Conservation (phyloP, 2,113 vertebrate genomes). For the Lathamus discolor region DNA sequence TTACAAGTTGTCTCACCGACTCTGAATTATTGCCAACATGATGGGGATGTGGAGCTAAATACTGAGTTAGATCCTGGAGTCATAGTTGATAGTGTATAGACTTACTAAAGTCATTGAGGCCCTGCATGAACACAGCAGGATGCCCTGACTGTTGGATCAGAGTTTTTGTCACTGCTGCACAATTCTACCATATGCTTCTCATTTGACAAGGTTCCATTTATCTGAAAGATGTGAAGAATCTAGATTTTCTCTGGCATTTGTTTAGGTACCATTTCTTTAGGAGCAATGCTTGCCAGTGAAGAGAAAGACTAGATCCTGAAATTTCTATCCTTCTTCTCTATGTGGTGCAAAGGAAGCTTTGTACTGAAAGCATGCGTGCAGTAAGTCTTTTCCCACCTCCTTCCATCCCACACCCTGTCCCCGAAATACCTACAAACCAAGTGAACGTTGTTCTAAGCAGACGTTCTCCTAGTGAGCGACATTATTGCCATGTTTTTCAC, state of each 20-base stretch:
- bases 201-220: not conserved
- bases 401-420: not conserved
- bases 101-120: not conserved
- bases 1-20: constrained; percentile 2
- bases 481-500: not conserved
- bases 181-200: not conserved
- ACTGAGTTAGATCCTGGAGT: not conserved
- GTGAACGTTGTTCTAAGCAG: not conserved
- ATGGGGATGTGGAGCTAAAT: not conserved
- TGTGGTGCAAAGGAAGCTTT: not conserved
- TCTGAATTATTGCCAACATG: not conserved
- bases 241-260: not conserved
- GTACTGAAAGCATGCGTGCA: not conserved
- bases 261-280: not conserved
- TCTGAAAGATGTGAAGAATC: not conserved
- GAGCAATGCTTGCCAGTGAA: not conserved
- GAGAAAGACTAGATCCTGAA: not conserved
- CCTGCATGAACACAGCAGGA: not conserved
- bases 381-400: not conserved
- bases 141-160: not conserved
- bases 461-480: not conserved
- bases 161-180: not conserved
- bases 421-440: not conserved
- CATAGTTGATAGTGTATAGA: not conserved
- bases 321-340: not conserved